Percentiles rank a stretch among this genome's conserved stretches.
These are phyloP conservation scores for Siderastrea siderea DNA, from an alignment of 92 coral and sea anemone species.

Conservation along the genomic window DNA sequence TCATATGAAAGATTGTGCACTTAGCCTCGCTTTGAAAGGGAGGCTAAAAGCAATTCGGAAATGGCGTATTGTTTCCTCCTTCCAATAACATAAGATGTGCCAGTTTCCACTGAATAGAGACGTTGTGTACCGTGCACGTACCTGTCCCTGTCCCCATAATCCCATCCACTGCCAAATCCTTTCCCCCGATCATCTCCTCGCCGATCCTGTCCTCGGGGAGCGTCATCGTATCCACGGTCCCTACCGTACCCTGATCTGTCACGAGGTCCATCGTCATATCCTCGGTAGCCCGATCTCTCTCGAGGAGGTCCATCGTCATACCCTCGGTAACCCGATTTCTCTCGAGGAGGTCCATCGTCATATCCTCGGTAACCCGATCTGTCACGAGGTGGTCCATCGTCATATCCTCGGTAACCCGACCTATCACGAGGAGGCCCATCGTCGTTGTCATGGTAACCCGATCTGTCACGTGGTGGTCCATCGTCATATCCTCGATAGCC, in stretches of 20 bases:
- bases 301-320: constrained; percentile 63
- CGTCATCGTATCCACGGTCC: constrained; percentile 67
- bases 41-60: no score
- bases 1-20: no score
- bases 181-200: constrained; percentile 64
- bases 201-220: constrained; percentile 54
- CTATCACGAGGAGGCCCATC: constrained; percentile 60
- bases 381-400: constrained; percentile 61
- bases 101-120: background rate
- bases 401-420: constrained; percentile 58
- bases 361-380: constrained; percentile 54
- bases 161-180: constrained; percentile 81
- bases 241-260: constrained; percentile 41
- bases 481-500: constrained; percentile 57
- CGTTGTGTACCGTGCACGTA: background rate
- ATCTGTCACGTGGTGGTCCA: constrained; percentile 51
- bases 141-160: constrained; percentile 67
- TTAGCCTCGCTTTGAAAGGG: no score
- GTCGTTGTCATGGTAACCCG: constrained; percentile 48
- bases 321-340: constrained; percentile 60
- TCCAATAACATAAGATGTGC: background rate
- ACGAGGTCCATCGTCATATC: constrained; percentile 59
- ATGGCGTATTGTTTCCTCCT: no score
- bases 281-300: constrained; percentile 32
- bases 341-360: constrained; percentile 65